Conservation (phyloP, 2,888 invertebrate species). For the Leucania comma region DNA sequence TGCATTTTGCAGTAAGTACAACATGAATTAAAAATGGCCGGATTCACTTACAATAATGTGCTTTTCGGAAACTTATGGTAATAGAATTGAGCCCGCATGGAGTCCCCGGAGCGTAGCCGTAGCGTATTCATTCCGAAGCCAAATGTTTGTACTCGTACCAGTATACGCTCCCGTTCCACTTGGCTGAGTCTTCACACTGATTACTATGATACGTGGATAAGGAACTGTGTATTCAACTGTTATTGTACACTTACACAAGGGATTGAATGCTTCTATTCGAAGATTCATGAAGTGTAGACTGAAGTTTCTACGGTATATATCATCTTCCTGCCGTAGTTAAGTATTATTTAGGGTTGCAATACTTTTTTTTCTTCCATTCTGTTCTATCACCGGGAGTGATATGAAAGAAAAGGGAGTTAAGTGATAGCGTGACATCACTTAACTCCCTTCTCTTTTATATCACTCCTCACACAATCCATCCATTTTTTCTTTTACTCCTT, state of each 20-base stretch:
- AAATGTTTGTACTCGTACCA: conserved; percentile 54
- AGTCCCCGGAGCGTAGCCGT: conserved; percentile 38
- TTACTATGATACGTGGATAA: conserved; percentile 48
- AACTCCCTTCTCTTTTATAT: too few species aligned
- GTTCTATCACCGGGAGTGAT: too few species aligned
- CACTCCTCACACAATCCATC: too few species aligned
- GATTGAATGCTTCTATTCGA: conserved; percentile 14
- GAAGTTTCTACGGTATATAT: not conserved
- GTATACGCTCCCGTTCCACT: conserved; percentile 41
- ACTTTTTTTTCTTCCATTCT: too few species aligned
- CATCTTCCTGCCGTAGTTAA: too few species aligned
- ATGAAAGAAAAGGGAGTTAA: too few species aligned
- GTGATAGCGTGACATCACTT: too few species aligned
- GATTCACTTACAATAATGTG: conserved; percentile 32
- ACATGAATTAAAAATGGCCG: conserved; percentile 39
- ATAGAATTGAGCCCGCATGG: conserved; percentile 29
- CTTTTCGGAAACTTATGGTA: conserved; percentile 40
- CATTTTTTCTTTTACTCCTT: too few species aligned
- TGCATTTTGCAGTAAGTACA: conserved; percentile 16
- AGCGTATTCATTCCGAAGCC: conserved; percentile 53
- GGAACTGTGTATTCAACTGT: conserved; percentile 32
- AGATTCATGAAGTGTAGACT: not conserved
- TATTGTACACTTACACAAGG: conserved; percentile 2
- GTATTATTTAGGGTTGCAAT: too few species aligned
- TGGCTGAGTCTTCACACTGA: conserved; percentile 42